phyloP scores from a whole-genome alignment of 1,140 invertebrate species.

The Tetramorium simillimum region DNA sequence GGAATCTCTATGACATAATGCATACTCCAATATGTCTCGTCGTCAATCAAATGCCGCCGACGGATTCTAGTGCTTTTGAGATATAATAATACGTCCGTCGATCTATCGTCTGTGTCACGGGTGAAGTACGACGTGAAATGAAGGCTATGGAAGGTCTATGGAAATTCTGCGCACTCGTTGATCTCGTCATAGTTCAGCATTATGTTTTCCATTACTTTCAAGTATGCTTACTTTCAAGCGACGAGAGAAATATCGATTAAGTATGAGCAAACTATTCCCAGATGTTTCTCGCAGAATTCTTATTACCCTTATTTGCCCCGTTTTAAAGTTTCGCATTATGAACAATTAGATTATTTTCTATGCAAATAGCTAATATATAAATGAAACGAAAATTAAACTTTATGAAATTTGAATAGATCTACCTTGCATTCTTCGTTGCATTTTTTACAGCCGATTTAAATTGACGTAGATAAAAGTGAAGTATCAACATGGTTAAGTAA shows the following conservation, averaged over 20 bases:
- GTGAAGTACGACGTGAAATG: conserved; percentile 43
- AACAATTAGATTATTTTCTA: background rate
- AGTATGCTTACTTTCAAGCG: background rate
- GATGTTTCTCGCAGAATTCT: background rate
- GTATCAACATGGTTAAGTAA: background rate
- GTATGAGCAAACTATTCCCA: background rate
- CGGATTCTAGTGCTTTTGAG: conserved; percentile 68
- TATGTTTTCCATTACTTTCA: conserved; percentile 22
- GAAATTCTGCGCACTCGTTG: background rate
- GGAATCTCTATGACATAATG: conserved; percentile 58
- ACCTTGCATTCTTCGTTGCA: background rate
- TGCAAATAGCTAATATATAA: background rate
- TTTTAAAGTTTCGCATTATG: background rate
- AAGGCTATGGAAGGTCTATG: conserved; percentile 16
- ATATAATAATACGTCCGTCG: conserved; percentile 70
- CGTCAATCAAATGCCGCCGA: conserved; percentile 68
- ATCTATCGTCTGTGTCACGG: conserved; percentile 61
- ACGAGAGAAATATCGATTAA: background rate
- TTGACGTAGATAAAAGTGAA: background rate
- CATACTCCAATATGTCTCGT: conserved; percentile 62
- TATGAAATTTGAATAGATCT: background rate
- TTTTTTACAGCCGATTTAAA: background rate
- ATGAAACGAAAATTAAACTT: background rate
- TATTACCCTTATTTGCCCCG: background rate
- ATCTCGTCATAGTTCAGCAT: background rate